Base-by-base conservation (phyloP, 1,140 invertebrate genomes). In the Stegodyphus dumicola region DNA sequence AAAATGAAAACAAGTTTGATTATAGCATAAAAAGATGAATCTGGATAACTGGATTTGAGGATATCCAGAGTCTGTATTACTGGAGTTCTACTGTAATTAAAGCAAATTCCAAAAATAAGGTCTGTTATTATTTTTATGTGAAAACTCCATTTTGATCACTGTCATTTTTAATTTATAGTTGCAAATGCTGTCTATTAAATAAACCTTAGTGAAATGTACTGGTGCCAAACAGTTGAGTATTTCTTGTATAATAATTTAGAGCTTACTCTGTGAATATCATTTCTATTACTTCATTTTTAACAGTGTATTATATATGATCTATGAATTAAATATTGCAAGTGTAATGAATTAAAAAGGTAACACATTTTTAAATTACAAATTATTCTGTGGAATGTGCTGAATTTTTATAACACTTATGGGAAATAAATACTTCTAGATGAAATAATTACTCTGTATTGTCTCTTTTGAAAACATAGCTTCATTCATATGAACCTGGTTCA, bases 361-460 rank as follows among this genome's bases (percentile, higher is more conserved):
- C 56, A 49, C 75, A 49, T 70, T 54, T 51, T 70, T 79, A 53
- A 70, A 79, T 70, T 79, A 66, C 52, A 79, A 79, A 79, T 70
- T 79, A 77, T 79, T 70, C 67, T 81, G 53, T 64, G 78, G 60
- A 65, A 73, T 81, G 78, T 73, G 78, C 78, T 81, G 78, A 73
- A 73, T 52, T 81, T 81, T 81, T 81, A 81, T 81, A 81, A 80
- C 51, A 81, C 78, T 81, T 73, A 17, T 73, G 78, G 33, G 54
- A 67, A 81, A 81, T 81, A 81, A 81, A 71, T 81, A 81, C 67
- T 81, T 81, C 67, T 81, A 81, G 78, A 81, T 73, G 56, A 64
- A 73, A 49, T 71, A 2, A 6, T 67, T 67, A 9, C 1, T 15
- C 7, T 67, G 18, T 67, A 17, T 17, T 17, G 66, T 67, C 17